phyloP scores from a whole-genome alignment of 2,888 invertebrate species.

The Lampropteryx suffumata region DNA sequence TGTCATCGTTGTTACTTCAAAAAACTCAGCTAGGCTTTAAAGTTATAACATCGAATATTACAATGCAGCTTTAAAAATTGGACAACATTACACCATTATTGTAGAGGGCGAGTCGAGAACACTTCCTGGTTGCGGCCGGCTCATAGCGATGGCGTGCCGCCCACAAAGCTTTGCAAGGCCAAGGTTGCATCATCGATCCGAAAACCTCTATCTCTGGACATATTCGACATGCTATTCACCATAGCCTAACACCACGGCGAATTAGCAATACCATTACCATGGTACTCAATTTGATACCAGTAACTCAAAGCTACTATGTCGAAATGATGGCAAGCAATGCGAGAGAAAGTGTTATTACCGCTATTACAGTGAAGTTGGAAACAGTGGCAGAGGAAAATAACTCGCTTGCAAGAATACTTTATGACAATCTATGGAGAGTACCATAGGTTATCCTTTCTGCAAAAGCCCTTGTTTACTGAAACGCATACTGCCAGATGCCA shows the following conservation, averaged over 20 bases:
- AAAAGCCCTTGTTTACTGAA: neutral
- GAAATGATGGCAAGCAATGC: neutral
- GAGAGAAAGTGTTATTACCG: constrained; percentile 11
- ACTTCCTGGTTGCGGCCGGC: constrained; percentile 27
- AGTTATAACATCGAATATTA: no score
- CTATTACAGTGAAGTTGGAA: neutral
- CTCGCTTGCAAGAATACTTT: no score
- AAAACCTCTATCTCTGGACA: constrained; percentile 2
- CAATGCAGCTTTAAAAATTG: no score
- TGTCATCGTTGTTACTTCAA: no score
- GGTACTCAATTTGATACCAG: neutral
- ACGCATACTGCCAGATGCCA: neutral
- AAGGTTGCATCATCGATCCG: constrained; percentile 65
- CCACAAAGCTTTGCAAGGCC: constrained; percentile 48
- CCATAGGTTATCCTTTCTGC: no score
- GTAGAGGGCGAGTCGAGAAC: constrained; percentile 2
- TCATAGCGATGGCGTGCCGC: constrained; percentile 39
- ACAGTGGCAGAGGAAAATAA: neutral
- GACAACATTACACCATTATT: no score
- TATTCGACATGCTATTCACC: constrained; percentile 11
- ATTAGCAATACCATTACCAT: constrained; percentile 9
- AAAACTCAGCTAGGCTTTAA: no score
- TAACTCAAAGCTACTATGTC: neutral
- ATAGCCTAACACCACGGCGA: constrained; percentile 14
- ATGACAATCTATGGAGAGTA: neutral